Evolutionary conservation across 2,888 invertebrate genomes (phyloP).

Genomic region (Euclidia mi): DNA sequence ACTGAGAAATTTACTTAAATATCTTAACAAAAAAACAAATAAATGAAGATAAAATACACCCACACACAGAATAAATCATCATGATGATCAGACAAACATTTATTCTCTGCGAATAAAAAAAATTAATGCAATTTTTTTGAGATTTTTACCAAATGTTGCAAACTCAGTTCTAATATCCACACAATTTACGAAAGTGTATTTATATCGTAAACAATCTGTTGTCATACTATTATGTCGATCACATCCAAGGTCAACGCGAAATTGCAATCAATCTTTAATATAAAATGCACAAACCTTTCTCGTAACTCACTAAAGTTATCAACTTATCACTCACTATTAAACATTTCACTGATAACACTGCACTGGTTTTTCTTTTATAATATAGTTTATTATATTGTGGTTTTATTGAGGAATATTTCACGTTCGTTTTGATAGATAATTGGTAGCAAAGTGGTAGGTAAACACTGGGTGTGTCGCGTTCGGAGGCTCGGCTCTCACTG

Average conservation of each 20-base stretch:
- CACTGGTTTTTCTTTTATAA: not conserved
- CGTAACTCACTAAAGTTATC: not conserved
- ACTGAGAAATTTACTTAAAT: too few relatives aligned
- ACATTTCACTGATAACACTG: not conserved
- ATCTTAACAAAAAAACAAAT: too few relatives aligned
- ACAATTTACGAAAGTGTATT: too few relatives aligned
- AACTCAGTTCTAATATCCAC: too few relatives aligned
- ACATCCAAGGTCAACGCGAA: slow-evolving; percentile 6
- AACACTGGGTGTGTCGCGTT: slow-evolving; percentile 2
- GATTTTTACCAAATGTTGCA: too few relatives aligned
- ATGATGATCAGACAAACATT: too few relatives aligned
- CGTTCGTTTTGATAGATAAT: slow-evolving; percentile 9
- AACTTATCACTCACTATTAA: slow-evolving; percentile 4
- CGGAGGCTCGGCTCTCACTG: not conserved
- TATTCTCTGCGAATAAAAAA: too few relatives aligned
- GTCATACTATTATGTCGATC: too few relatives aligned
- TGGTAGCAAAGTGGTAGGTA: slow-evolving; percentile 6
- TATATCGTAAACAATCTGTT: too few relatives aligned
- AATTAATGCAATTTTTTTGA: too few relatives aligned
- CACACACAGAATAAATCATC: too few relatives aligned
- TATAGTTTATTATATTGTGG: not conserved
- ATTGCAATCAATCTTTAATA: slow-evolving; percentile 3
- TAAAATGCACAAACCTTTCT: slow-evolving; percentile 5
- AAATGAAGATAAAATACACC: too few relatives aligned
- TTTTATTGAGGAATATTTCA: not conserved